These are phyloP conservation scores for Phortica variegata DNA, from an alignment of 1,140 invertebrate species.

Conservation along the genomic window DNA sequence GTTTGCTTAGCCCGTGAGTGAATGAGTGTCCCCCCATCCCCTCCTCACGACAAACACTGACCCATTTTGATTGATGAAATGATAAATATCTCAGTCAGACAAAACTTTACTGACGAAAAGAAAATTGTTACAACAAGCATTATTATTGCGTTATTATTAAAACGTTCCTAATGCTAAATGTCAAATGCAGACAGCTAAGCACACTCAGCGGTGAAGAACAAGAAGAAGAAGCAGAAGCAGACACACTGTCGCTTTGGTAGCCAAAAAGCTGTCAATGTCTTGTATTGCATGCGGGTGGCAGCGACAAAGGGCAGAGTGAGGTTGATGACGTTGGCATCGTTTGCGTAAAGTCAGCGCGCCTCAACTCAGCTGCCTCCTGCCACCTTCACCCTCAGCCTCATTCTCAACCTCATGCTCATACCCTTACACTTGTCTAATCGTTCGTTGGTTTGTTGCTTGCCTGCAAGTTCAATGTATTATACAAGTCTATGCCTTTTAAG, in stretches of 20 bases:
- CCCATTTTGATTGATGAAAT: conserved; percentile 49
- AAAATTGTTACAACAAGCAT: conserved; percentile 36
- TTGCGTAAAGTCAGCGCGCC: neutral
- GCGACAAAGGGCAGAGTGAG: neutral
- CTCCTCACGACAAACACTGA: conserved; percentile 12
- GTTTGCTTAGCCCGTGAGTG: conserved; percentile 19
- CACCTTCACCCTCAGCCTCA: too few relatives aligned
- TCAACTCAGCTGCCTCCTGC: neutral
- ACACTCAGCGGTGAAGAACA: conserved; percentile 29
- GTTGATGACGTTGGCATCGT: conserved; percentile 6
- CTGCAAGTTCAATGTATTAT: too few relatives aligned
- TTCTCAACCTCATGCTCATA: too few relatives aligned
- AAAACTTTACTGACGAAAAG: neutral
- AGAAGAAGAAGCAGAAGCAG: too few relatives aligned
- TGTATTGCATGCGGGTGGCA: conserved; percentile 15
- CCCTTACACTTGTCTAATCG: too few relatives aligned
- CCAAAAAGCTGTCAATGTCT: conserved; percentile 38
- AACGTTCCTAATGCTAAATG: conserved; percentile 55
- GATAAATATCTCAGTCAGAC: conserved; percentile 41
- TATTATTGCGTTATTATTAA: conserved; percentile 55
- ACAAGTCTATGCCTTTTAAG: too few relatives aligned
- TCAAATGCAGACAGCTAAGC: conserved; percentile 55
- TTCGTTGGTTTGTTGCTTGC: too few relatives aligned
- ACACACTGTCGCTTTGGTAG: too few relatives aligned
- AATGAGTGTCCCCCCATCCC: neutral